Base-by-base conservation (phyloP, 2,113 vertebrate species). In the Pomatorhinus ruficollis region DNA sequence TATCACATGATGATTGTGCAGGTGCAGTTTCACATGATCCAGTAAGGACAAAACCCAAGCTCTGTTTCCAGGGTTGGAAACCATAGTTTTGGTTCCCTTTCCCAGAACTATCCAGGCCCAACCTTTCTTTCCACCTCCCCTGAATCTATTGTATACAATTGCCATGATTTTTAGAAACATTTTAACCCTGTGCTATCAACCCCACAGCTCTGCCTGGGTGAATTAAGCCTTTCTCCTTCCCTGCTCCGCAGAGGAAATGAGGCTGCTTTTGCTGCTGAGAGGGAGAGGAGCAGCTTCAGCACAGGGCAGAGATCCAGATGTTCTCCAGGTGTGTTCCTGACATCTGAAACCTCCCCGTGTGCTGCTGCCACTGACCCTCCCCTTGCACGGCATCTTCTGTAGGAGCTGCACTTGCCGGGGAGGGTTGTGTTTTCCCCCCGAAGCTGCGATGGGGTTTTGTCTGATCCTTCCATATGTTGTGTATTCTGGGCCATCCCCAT, bases 401-500 rank as follows among this genome's bases (percentile, higher is more conserved):
- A 9, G 54, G 68, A 66, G 40, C 49, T 56, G 27, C 50, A n/a
- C 39, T 65, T 37, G 61, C 60, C 80, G 37, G 14, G 79, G 37
- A 56, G 59, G 44, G 27, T 6, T 56, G 52, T 2, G 2, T 11
- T 64, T 63, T 31, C 42, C 17, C 61, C 50, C 61, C 42, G 61
- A 71, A 69, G 84, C 1, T 35, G 74, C 49, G 52, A 35, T 50
- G 65, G 77, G 77, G 12, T 80, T 91, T 83, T 83, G 50, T 78
- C 63, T 91, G 44, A 74, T 91, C 15, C 0, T 52, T 82, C 83
- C 80, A 39, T 76, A 15, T 91, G 92, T 66, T 95, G 76, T 0
- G 0, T 69, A 97, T 95, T 93, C 94, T 91, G 96, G 81, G 83
- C 96, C 94, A 95, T 80, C 81, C 87, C 64, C 80, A 66, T 15